Base-by-base conservation (phyloP, 2,797 vertebrate genomes). In the Rhinatrema bivittatum region DNA sequence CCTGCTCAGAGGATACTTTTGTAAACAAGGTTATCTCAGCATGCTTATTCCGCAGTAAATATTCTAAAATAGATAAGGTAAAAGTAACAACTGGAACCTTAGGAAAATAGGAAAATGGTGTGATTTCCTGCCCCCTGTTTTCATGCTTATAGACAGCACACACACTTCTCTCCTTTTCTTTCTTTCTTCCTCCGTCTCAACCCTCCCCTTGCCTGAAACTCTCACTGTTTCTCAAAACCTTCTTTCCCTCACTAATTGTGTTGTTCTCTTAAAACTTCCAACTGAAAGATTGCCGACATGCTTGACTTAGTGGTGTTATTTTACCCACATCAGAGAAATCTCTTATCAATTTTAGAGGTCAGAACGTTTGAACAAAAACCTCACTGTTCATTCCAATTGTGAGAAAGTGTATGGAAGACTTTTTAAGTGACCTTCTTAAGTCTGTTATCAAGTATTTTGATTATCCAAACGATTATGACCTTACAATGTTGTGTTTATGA, bases 341-440 rank as follows among this genome's bases (percentile, higher is more conserved):
- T 20, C 24, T 48, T 39, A 36, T 50, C 33, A 56, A 10, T 45
- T 40, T 12, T 29, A 25, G 22, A 41, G 27, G 24, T 52, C 31
- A 22, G 34, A 57, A 36, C 34, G 52, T 27, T 19, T 52, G 29
- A 52, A 53, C 9, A 47, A 62, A 59, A 49, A 2, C 40, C n/a
- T 18, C n/a, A 29, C 0, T 2, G 7, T 46, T 16, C 41, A 39
- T 48, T 45, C 31, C 50, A 48, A 39, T 25, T 44, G 25, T 42
- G 34, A 54, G 40, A 59, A 58, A 50, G 40, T 14, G 48, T 4
- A 14, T 27, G 6, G 18, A 34, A 16, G 27, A 29, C 10, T 39
- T 52, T 53, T 52, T 53, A 28, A 46, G 22, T 39, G 34, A n/a
- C n/a, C n/a, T n/a, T n/a, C n/a, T n/a, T n/a, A n/a, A n/a, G n/a